Percentiles rank a stretch among this genome's conserved stretches.
These are phyloP conservation scores for Sebastes melanostomus DNA, from an alignment of 2,797 vertebrate species.

Conservation along the genomic window DNA sequence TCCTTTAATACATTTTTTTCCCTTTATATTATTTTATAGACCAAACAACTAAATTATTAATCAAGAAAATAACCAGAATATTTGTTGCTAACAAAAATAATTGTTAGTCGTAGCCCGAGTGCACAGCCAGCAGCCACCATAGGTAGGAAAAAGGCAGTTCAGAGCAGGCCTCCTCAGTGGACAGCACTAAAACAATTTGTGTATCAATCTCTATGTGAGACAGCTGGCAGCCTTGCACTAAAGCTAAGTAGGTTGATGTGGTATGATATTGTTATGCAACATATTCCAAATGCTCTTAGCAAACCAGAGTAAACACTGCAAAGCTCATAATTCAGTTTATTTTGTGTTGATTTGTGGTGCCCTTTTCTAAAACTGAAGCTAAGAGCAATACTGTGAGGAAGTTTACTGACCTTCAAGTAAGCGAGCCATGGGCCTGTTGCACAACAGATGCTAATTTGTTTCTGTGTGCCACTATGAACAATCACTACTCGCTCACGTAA, in stretches of 20 bases:
- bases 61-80: not conserved
- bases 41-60: not conserved
- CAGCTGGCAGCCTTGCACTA: slow-evolving; percentile 7
- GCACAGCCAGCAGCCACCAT: not conserved
- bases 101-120: not conserved
- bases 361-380: slow-evolving; percentile 22
- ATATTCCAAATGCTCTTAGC: slow-evolving; percentile 34
- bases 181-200: not conserved
- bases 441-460: slow-evolving; percentile 55
- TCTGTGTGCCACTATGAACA: slow-evolving; percentile 7
- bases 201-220: slow-evolving; percentile 10
- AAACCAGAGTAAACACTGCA: slow-evolving; percentile 35
- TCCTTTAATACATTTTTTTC: no score
- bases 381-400: slow-evolving; percentile 50
- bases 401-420: slow-evolving; percentile 68
- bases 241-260: slow-evolving; percentile 30
- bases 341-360: slow-evolving; percentile 57
- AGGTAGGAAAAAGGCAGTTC: not conserved
- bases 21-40: not conserved
- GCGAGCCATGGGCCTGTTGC: slow-evolving; percentile 49
- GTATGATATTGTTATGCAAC: slow-evolving; percentile 58
- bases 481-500: not conserved
- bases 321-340: slow-evolving; percentile 38
- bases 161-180: not conserved
- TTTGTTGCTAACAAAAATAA: not conserved